Evolutionary conservation across 2,113 vertebrate species (phyloP).

Genomic region (Melanostigma gelatinosum): DNA sequence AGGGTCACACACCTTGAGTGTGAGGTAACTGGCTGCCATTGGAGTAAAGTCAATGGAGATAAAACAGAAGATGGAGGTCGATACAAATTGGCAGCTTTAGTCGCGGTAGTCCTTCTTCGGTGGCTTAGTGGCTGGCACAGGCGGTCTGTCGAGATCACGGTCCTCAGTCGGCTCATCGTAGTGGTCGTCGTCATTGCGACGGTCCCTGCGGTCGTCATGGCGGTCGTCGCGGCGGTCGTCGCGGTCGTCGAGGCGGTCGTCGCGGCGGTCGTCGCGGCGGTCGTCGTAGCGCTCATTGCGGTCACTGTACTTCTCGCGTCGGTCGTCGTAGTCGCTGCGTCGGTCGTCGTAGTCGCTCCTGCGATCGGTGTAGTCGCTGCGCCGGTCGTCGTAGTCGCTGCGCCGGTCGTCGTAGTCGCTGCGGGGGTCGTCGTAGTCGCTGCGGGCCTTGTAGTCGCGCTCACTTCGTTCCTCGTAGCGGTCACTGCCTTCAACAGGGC

Average conservation of each 20-base stretch:
- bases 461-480: slow-evolving; percentile 24
- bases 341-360: slow-evolving; percentile 8
- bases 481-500: background rate
- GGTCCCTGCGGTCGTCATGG: slow-evolving; percentile 36
- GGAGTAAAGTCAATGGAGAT: background rate
- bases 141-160: slow-evolving; percentile 50
- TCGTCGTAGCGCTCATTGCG: slow-evolving; percentile 22
- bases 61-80: background rate
- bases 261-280: slow-evolving; percentile 24
- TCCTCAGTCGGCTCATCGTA: slow-evolving; percentile 64
- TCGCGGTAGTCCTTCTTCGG: slow-evolving; percentile 40
- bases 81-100: slow-evolving; percentile 9
- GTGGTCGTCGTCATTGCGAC: slow-evolving; percentile 22
- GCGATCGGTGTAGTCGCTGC: slow-evolving; percentile 26
- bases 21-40: background rate
- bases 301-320: slow-evolving; percentile 31
- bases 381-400: slow-evolving; percentile 28
- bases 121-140: slow-evolving; percentile 69
- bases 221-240: slow-evolving; percentile 15
- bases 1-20: background rate
- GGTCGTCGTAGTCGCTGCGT: slow-evolving; percentile 1
- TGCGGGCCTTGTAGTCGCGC: slow-evolving; percentile 28
- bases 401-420: slow-evolving; percentile 34
- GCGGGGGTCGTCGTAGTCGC: slow-evolving; percentile 32
- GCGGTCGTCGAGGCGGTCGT: slow-evolving; percentile 40